Evolutionary conservation across 2,113 vertebrate species (phyloP).

Genomic region (Lasiurus borealis): DNA sequence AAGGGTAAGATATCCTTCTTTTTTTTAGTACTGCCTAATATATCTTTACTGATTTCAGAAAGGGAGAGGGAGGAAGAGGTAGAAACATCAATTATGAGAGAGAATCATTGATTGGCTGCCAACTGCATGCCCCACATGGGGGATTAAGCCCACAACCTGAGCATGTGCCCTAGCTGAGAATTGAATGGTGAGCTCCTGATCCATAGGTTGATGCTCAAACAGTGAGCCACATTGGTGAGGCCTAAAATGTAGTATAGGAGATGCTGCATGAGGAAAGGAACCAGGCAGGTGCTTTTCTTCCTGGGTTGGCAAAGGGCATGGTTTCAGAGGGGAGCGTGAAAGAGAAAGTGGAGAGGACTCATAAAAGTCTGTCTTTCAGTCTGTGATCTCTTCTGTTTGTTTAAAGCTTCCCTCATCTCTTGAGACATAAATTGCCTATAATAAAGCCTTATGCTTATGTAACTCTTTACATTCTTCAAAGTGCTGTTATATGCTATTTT

Average conservation of each 20-base stretch:
- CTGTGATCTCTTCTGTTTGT: constrained; percentile 16
- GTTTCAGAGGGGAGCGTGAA: neutral
- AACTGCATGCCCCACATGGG: neutral
- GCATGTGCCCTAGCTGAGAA: neutral
- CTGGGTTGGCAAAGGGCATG: neutral
- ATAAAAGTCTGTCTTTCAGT: neutral
- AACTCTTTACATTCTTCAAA: constrained; percentile 55
- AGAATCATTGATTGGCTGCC: neutral
- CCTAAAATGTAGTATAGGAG: neutral
- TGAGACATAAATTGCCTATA: constrained; percentile 24
- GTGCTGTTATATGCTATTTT: neutral
- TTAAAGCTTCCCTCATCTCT: neutral
- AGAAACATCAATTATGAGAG: neutral
- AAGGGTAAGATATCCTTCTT: neutral
- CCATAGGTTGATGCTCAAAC: neutral
- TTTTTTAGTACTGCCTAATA: neutral
- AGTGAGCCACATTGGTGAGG: neutral
- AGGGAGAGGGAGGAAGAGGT: neutral
- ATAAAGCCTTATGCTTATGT: constrained; percentile 44
- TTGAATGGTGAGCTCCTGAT: neutral
- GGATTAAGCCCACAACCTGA: neutral
- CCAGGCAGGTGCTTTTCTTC: neutral
- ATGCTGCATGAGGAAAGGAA: neutral
- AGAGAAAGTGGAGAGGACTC: neutral
- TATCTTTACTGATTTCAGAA: neutral